These are phyloP conservation scores for Cirrhinus molitorella DNA, from an alignment of 2,797 vertebrate genomes.

Conservation along the genomic window DNA sequence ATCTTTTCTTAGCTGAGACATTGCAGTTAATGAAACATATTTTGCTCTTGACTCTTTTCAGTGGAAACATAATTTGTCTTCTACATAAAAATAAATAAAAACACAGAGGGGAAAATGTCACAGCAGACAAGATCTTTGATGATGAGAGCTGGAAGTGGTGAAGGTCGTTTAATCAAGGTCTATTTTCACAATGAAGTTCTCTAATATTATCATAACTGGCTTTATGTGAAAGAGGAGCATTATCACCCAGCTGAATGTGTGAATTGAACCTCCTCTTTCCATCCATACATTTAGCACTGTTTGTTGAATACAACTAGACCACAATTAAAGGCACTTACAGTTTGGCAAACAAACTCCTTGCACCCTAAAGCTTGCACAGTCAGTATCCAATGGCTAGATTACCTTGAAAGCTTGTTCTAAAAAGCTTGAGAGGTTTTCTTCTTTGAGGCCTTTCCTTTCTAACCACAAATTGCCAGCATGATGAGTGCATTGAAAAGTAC, in stretches of 20 bases:
- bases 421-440: not conserved
- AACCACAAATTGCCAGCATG: not conserved
- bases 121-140: conserved; percentile 33
- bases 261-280: conserved; percentile 19
- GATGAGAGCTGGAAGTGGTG: conserved; percentile 16
- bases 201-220: conserved; percentile 32
- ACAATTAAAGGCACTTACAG: not conserved
- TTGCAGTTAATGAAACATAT: not conserved
- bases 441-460: not conserved
- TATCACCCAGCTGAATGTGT: conserved; percentile 32
- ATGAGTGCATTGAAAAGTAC: not conserved
- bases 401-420: not conserved
- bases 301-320: not conserved
- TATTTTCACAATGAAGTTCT: conserved; percentile 34
- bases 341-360: not conserved
- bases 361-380: not conserved
- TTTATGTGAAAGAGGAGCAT: conserved; percentile 12
- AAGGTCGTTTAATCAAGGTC: conserved; percentile 40
- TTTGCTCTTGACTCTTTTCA: not conserved
- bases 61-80: not conserved
- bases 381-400: not conserved
- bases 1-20: not conserved
- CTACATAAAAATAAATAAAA: not conserved
- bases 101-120: conserved; percentile 20
- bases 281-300: conserved; percentile 6